Evolutionary conservation across 2,888 invertebrate species (phyloP).

Genomic region (Phania funesta): DNA sequence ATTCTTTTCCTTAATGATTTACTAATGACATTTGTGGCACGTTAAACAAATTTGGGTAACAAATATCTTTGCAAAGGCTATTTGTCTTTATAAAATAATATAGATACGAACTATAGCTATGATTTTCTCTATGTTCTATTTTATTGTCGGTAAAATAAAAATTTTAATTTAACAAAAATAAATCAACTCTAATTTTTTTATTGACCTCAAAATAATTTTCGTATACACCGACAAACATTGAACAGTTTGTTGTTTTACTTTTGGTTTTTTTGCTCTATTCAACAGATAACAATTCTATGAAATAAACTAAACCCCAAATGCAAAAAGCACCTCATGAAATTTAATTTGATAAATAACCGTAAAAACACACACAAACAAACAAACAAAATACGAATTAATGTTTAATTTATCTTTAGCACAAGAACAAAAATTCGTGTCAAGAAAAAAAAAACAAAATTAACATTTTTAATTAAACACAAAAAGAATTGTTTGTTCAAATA

Average conservation of each 20-base stretch:
- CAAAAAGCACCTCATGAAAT: constrained; percentile 33
- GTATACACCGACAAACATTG: constrained; percentile 9
- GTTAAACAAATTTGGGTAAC: constrained; percentile 12
- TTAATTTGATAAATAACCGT: constrained; percentile 29
- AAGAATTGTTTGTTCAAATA: no score
- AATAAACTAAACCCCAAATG: constrained; percentile 16
- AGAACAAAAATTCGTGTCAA: no score
- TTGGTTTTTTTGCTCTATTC: constrained; percentile 3
- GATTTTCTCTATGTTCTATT: background rate
- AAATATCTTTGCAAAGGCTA: background rate
- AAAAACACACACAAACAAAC: background rate
- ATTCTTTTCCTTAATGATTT: constrained; percentile 41
- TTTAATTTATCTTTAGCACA: background rate
- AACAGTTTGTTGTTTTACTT: constrained; percentile 21
- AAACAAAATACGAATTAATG: background rate
- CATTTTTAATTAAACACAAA: constrained; percentile 57
- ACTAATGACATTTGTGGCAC: constrained; percentile 27
- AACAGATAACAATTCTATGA: constrained; percentile 58
- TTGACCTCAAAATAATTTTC: constrained; percentile 54
- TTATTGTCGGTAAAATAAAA: constrained; percentile 1
- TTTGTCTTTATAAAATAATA: background rate
- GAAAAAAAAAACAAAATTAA: constrained; percentile 45
- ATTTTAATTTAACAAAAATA: background rate
- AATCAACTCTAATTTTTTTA: constrained; percentile 13
- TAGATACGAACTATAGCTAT: background rate